Percentiles rank a stretch among this genome's conserved stretches.
These are phyloP conservation scores for Chlorops oryzae DNA, from an alignment of 1,140 invertebrate species.

Conservation along the genomic window DNA sequence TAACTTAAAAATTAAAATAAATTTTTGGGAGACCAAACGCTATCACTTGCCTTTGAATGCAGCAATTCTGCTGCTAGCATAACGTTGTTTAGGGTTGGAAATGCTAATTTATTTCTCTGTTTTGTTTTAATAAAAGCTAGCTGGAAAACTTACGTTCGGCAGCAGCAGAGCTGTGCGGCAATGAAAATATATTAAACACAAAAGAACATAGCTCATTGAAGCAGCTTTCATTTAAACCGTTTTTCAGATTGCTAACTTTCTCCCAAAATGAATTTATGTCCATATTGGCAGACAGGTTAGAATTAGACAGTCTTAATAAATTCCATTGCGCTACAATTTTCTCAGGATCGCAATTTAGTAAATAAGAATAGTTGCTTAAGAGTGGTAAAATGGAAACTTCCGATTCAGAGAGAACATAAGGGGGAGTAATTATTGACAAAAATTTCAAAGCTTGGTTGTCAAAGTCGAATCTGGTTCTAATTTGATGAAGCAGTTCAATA, in stretches of 20 bases:
- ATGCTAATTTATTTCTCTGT: conserved; percentile 7
- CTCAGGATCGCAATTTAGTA: background rate
- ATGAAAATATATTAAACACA: conserved; percentile 2
- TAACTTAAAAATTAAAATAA: too few relatives aligned
- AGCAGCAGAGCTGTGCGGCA: conserved; percentile 6
- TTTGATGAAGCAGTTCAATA: conserved; percentile 6
- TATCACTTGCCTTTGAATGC: too few relatives aligned
- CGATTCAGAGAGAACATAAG: background rate
- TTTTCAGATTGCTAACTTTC: conserved; percentile 4
- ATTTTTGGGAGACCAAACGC: too few relatives aligned
- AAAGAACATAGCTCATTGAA: conserved; percentile 5
- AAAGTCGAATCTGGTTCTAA: conserved; percentile 3
- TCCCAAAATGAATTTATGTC: conserved; percentile 7
- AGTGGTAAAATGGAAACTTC: background rate
- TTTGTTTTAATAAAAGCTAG: conserved; percentile 9
- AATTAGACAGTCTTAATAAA: conserved; percentile 3
- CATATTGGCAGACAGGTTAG: background rate
- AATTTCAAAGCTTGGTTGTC: background rate
- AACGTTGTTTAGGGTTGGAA: conserved; percentile 3
- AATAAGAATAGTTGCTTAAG: background rate
- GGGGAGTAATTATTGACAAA: conserved; percentile 2
- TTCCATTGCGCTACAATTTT: conserved; percentile 1
- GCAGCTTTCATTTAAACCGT: conserved; percentile 2
- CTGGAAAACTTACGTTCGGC: conserved; percentile 10
- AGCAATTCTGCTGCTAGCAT: conserved; percentile 9